Conservation (phyloP, 2,113 vertebrate species). For the Macheiramphus alcinus region DNA sequence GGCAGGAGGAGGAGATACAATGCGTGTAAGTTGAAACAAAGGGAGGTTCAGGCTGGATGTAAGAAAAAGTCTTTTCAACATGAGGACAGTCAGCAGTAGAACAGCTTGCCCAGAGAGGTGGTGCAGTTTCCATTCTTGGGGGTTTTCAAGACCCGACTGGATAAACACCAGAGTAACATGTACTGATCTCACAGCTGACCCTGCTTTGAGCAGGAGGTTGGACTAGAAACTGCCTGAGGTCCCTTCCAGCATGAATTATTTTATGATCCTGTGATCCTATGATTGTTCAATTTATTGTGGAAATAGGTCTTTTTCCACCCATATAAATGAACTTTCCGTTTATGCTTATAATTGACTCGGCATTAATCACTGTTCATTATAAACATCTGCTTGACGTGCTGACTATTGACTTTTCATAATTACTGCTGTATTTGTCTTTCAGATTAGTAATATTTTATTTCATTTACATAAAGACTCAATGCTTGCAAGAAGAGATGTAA, state of each 20-base stretch:
- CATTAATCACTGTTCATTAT: background rate
- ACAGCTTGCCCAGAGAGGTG: background rate
- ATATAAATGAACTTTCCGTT: background rate
- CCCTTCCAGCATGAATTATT: background rate
- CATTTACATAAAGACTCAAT: background rate
- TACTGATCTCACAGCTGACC: background rate
- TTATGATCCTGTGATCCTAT: background rate
- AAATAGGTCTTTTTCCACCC: background rate
- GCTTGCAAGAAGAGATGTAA: background rate
- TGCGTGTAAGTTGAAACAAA: background rate
- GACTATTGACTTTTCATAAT: background rate
- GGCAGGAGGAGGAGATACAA: background rate
- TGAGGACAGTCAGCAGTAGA: fast-evolving
- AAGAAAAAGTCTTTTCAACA: background rate
- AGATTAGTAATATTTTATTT: background rate
- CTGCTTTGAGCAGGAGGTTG: background rate
- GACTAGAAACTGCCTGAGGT: background rate
- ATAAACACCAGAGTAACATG: background rate
- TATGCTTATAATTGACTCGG: background rate
- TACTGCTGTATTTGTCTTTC: background rate
- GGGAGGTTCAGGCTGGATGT: background rate
- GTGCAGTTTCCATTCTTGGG: background rate
- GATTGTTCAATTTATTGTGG: background rate
- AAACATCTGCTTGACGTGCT: background rate
- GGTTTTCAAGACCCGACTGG: background rate